Evolutionary conservation across 2,888 invertebrate genomes (phyloP).

Genomic region (Oscheius myriophilus): DNA sequence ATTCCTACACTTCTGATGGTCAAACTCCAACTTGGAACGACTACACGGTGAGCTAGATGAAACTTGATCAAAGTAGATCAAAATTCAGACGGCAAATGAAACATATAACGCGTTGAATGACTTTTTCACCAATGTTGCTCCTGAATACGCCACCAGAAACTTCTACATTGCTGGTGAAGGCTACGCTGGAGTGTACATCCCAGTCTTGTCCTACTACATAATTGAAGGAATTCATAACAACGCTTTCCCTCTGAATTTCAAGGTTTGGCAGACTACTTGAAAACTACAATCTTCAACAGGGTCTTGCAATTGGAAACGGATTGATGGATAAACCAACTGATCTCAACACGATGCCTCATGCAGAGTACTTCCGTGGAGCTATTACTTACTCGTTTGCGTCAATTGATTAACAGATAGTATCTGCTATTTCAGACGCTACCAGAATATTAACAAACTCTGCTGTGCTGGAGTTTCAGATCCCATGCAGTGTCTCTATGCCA

Average conservation of each 20-base stretch:
- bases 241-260: slow-evolving; percentile 41
- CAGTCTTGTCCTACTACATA: slow-evolving; percentile 38
- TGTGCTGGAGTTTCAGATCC: slow-evolving; percentile 38
- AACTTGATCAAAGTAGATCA: not conserved
- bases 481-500: slow-evolving; percentile 41
- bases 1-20: slow-evolving; percentile 73
- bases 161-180: slow-evolving; percentile 57
- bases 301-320: slow-evolving; percentile 60
- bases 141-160: slow-evolving; percentile 33
- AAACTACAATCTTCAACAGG: slow-evolving; percentile 37
- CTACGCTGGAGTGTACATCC: slow-evolving; percentile 57
- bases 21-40: slow-evolving; percentile 70
- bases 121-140: slow-evolving; percentile 64
- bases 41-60: slow-evolving; percentile 32
- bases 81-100: slow-evolving; percentile 67
- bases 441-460: slow-evolving; percentile 35
- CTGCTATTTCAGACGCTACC: slow-evolving; percentile 2
- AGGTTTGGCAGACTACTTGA: slow-evolving; percentile 17
- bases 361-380: slow-evolving; percentile 54
- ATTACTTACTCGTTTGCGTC: slow-evolving; percentile 37
- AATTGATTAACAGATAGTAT: not conserved
- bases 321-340: slow-evolving; percentile 50
- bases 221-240: slow-evolving; percentile 39
- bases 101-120: slow-evolving; percentile 72
- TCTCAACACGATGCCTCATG: slow-evolving; percentile 50